Conservation (phyloP, 1,140 invertebrate species). For the Drosophila ironensis region DNA sequence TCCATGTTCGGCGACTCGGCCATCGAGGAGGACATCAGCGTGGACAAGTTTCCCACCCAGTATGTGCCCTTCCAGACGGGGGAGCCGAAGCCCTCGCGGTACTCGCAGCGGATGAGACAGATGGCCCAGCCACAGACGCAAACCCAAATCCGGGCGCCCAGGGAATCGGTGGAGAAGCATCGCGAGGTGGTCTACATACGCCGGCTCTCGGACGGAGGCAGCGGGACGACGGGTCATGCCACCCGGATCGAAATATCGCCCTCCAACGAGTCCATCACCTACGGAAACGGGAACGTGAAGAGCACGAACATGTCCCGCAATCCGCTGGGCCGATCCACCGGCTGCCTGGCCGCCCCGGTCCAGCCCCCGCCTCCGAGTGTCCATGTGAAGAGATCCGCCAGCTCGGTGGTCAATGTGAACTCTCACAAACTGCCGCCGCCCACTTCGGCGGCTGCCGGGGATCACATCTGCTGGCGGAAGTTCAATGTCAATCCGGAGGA, state of each 20-base stretch:
- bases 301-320: conserved; percentile 63
- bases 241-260: conserved; percentile 79
- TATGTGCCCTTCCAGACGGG: conserved; percentile 72
- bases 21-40: conserved; percentile 81
- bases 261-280: conserved; percentile 76
- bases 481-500: conserved; percentile 80
- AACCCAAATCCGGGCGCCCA: conserved; percentile 21
- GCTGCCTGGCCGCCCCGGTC: conserved; percentile 45
- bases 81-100: conserved; percentile 62
- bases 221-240: conserved; percentile 46
- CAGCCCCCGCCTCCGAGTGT: conserved; percentile 33
- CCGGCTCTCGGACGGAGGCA: conserved; percentile 70
- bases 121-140: conserved; percentile 61
- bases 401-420: conserved; percentile 67
- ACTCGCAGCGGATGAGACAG: conserved; percentile 64
- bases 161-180: conserved; percentile 60
- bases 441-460: conserved; percentile 47
- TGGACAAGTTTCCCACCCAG: conserved; percentile 78
- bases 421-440: conserved; percentile 66
- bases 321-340: conserved; percentile 66
- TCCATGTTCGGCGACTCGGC: conserved; percentile 82
- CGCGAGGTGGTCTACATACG: conserved; percentile 78
- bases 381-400: conserved; percentile 67
- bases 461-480: conserved; percentile 81
- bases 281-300: conserved; percentile 64